phyloP scores from a whole-genome alignment of 2,888 invertebrate genomes.

The Sicus ferrugineus region DNA sequence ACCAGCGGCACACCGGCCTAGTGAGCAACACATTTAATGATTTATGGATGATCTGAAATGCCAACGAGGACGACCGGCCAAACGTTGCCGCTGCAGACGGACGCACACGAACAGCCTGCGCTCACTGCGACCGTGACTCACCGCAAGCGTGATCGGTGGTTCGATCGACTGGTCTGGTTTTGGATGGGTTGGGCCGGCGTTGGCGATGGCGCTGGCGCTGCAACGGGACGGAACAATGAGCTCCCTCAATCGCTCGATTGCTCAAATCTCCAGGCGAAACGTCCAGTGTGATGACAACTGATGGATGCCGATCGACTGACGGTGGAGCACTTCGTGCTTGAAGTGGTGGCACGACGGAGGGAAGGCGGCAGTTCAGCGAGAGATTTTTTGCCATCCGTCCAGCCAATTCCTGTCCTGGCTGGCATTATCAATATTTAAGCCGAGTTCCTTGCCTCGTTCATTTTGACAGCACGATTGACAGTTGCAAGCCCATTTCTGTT shows the following conservation, averaged over 20 bases:
- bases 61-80: conserved; percentile 19
- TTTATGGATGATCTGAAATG: conserved; percentile 36
- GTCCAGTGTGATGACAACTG: conserved; percentile 49
- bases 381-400: conserved; percentile 17
- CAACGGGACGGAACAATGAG: conserved; percentile 10
- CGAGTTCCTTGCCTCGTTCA: conserved; percentile 17
- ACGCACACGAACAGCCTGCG: too few species aligned
- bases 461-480: conserved; percentile 47
- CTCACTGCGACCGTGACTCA: too few species aligned
- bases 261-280: conserved; percentile 8
- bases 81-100: conserved; percentile 19
- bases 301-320: conserved; percentile 48
- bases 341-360: too few species aligned
- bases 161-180: conserved; percentile 5
- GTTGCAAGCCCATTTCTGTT: conserved; percentile 25
- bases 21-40: conserved; percentile 29
- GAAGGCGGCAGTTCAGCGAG: neutral
- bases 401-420: conserved; percentile 9
- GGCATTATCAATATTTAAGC: conserved; percentile 36
- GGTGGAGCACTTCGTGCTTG: neutral
- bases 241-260: too few species aligned
- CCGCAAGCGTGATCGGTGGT: neutral
- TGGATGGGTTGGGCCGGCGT: neutral
- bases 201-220: neutral
- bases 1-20: neutral